A percentile compares a stretch with the other conserved stretches of the same genome.
Conservation (phyloP, 2,888 invertebrate species). For the Lycia hirtaria region DNA sequence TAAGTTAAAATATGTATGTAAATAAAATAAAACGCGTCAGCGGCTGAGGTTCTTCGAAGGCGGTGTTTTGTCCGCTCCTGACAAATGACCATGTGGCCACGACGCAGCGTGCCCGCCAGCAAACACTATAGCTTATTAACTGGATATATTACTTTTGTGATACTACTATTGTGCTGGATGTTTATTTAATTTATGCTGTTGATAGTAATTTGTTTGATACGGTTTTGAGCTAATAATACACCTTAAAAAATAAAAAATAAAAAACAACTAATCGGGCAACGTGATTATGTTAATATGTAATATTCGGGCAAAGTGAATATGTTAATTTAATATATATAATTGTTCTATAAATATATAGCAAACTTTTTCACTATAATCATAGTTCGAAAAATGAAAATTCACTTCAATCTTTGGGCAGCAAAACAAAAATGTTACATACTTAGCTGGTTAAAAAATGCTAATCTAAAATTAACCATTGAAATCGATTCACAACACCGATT, state of each 20-base stretch:
- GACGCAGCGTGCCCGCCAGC: constrained; percentile 9
- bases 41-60: constrained; percentile 60
- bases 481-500: no score
- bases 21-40: constrained; percentile 56
- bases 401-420: no score
- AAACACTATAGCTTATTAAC: constrained; percentile 18
- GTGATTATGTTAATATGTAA: constrained; percentile 7
- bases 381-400: no score
- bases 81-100: constrained; percentile 46
- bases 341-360: not conserved
- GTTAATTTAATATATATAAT: constrained; percentile 5
- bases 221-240: no score
- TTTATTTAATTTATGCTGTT: constrained; percentile 1
- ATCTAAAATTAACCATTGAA: no score
- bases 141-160: constrained; percentile 2
- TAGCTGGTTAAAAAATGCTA: no score
- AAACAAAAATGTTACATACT: no score
- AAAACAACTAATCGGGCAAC: no score
- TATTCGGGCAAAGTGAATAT: no score
- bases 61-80: constrained; percentile 49
- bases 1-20: constrained; percentile 53
- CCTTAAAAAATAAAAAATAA: no score
- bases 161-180: not conserved
- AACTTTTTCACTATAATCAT: no score
- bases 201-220: constrained; percentile 13